Evolutionary conservation across 2,888 invertebrate species (phyloP).

Genomic region (Eumerus sabulonum): DNA sequence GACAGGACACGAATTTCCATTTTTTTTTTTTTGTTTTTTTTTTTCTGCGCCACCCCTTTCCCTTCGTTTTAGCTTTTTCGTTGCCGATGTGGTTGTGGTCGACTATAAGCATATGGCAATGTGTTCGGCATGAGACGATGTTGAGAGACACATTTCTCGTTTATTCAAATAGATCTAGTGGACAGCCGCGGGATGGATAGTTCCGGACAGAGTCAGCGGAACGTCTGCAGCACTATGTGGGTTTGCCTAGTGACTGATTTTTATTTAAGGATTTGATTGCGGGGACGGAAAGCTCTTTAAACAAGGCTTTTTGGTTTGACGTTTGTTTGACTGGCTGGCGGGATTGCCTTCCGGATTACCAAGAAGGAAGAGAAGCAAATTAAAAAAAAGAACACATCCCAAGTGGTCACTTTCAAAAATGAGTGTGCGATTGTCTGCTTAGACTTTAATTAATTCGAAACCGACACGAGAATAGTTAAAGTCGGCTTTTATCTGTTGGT

Average conservation of each 20-base stretch:
- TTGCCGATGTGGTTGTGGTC: constrained; percentile 4
- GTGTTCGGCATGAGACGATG: constrained; percentile 42
- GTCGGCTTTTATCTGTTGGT: no score
- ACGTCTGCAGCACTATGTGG: not conserved
- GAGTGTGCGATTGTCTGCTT: not conserved
- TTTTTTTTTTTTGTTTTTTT: no score
- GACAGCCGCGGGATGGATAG: constrained; percentile 10
- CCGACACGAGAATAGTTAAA: no score
- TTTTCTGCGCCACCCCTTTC: constrained; percentile 4
- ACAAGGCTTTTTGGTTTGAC: constrained; percentile 47
- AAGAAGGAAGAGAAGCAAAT: no score
- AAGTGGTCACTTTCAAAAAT: not conserved
- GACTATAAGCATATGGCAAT: constrained; percentile 35
- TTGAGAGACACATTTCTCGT: constrained; percentile 44
- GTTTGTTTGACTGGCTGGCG: constrained; percentile 52
- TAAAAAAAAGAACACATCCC: not conserved
- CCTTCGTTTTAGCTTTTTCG: constrained; percentile 16
- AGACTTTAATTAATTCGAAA: no score
- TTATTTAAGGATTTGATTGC: constrained; percentile 63
- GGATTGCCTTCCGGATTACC: constrained; percentile 2
- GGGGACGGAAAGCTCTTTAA: constrained; percentile 35
- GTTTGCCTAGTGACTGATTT: constrained; percentile 41
- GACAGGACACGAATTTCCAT: no score
- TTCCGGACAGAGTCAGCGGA: not conserved
- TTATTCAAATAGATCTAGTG: constrained; percentile 56